Base-by-base conservation (phyloP, 1,140 invertebrate species). In the Macrobrachium nipponense region DNA sequence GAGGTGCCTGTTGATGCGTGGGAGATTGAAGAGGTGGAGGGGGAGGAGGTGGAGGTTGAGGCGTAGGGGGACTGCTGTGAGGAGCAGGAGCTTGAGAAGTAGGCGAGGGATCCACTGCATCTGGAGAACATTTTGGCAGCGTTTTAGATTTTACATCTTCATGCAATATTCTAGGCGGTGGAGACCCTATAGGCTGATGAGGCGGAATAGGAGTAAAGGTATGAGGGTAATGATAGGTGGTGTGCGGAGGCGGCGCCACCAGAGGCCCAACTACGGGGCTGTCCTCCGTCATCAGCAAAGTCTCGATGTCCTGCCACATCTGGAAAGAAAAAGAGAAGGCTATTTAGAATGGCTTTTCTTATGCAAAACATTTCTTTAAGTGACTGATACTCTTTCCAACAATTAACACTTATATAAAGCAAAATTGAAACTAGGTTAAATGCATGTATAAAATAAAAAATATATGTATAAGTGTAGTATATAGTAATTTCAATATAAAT, bases 251-350 rank as follows among this genome's bases (percentile, higher is more conserved):
- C 15, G 82, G 82, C 10, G 82, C 73, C 3, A 51, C 82, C 43
- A 84, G 82, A 59, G 82, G 82, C 4, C 82, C 82, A 7, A 64
- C 82, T 76, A 85, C 82, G 18, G 83, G 83, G 58, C 76, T 86
- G 18, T 66, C 83, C 66, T 86, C 83, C 64, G 83, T 86, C 76
- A 88, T 89, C 79, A 92, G 90, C 44, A 93, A 91, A 58, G 90
- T 92, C 88, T 93, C 92, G 78, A 93, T 92, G 88, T 93, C 92
- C 89, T 93, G 92, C 92, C 92, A 93, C 90, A 92, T 92, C 92
- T 92, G 90, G 7, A 89, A 90, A 7, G 36, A 68, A 60, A 80
- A 51, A 23, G 68, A 15, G n/a, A 51, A 20, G 44, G 2, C 17
- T 15, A 60, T 6, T 6, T 70, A n/a, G 66, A 0, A 70, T 11